phyloP scores from a whole-genome alignment of 2,797 vertebrate species.

The Linurgus olivaceus region DNA sequence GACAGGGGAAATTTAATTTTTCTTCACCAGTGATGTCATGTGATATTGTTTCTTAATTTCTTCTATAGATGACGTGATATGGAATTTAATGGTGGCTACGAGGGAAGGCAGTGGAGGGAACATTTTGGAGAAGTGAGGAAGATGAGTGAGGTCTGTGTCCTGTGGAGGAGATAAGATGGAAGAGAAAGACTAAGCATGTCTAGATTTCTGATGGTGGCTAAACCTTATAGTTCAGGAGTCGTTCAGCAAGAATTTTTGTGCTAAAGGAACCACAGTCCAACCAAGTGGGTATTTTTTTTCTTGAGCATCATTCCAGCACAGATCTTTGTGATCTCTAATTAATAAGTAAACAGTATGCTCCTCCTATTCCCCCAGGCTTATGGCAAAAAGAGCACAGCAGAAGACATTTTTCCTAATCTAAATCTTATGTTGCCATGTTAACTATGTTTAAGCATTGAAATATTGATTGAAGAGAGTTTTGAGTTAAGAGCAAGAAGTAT shows the following conservation, averaged over 20 bases:
- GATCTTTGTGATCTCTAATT: not conserved
- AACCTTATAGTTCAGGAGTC: not conserved
- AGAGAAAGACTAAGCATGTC: not conserved
- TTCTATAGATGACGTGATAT: not conserved
- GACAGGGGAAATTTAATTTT: not conserved
- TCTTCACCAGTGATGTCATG: not conserved
- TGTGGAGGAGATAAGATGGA: not conserved
- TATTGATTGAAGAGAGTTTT: not conserved
- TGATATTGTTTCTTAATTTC: not conserved
- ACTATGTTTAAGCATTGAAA: not conserved
- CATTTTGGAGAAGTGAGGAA: not conserved
- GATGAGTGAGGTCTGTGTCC: not conserved
- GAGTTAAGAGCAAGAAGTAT: not conserved
- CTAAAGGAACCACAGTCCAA: not conserved
- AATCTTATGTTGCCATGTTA: not conserved
- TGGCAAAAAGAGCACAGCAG: not conserved
- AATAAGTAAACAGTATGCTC: not conserved
- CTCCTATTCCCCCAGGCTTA: not conserved
- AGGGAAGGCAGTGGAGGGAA: not conserved
- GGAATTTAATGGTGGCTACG: not conserved
- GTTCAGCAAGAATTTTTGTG: not conserved
- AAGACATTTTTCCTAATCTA: not conserved
- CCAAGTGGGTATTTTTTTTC: not conserved
- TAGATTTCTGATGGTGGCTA: not conserved
- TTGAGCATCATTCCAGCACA: not conserved